phyloP scores from a whole-genome alignment of 2,113 vertebrate genomes.

The Dromaius novaehollandiae region DNA sequence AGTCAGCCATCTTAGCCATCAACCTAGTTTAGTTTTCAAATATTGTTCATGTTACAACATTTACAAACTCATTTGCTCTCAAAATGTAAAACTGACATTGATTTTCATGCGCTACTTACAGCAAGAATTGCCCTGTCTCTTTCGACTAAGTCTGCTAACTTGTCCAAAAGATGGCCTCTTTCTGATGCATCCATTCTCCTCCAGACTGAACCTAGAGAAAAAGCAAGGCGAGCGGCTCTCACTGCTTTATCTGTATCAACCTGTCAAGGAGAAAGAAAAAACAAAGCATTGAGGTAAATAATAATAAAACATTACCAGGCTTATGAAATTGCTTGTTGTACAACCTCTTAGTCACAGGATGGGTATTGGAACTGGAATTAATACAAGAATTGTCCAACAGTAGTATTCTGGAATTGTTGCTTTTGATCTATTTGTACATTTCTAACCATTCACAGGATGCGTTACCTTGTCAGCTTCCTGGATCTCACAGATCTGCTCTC shows the following conservation, averaged over 20 bases:
- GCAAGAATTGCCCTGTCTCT: conserved; percentile 91
- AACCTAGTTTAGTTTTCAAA: not conserved
- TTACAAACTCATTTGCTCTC: not conserved
- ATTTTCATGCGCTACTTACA: conserved; percentile 77
- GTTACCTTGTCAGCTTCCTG: conserved; percentile 98
- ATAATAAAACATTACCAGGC: not conserved
- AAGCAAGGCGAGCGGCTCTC: conserved; percentile 91
- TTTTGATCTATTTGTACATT: not conserved
- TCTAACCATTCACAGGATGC: not conserved
- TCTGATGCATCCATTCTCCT: conserved; percentile 96
- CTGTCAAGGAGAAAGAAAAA: conserved; percentile 67
- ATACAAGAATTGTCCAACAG: not conserved
- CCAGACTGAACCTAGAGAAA: conserved; percentile 93
- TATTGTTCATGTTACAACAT: not conserved
- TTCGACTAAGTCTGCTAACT: conserved; percentile 95
- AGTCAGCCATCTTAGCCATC: not conserved
- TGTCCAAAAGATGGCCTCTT: conserved; percentile 90
- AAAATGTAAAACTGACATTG: not conserved
- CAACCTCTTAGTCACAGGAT: not conserved
- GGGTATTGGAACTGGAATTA: not conserved
- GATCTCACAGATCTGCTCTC: conserved; percentile 95
- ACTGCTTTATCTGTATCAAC: conserved; percentile 95
- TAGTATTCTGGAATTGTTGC: not conserved
- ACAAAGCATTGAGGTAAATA: not conserved
- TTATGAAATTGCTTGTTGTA: not conserved